Percentiles rank a stretch among this genome's conserved stretches.
Evolutionary conservation across 2,113 vertebrate genomes (phyloP).

Genomic region (Pelodiscus sinensis): DNA sequence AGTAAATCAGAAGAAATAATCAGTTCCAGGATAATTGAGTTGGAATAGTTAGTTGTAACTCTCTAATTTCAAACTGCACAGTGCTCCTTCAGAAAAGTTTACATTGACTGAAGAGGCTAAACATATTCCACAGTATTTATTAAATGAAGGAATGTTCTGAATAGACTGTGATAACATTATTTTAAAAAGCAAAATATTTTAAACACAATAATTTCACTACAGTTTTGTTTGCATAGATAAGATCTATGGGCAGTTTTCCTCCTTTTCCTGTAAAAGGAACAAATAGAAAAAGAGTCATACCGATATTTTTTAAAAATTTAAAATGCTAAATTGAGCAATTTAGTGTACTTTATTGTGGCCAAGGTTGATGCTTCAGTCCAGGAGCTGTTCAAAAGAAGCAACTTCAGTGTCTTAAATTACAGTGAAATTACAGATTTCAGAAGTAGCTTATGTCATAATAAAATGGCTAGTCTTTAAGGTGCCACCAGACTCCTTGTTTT

Average conservation of each 20-base stretch:
- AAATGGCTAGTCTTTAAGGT: too few species aligned
- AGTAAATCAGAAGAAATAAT: background rate
- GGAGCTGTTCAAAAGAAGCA: background rate
- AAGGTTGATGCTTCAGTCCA: background rate
- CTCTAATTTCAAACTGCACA: background rate
- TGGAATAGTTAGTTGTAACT: background rate
- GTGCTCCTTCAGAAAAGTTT: background rate
- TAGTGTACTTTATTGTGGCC: background rate
- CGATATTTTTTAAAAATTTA: background rate
- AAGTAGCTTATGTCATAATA: too few species aligned
- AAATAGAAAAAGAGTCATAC: background rate
- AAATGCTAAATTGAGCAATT: background rate
- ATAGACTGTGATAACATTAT: background rate
- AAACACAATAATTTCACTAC: background rate
- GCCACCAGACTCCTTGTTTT: too few species aligned
- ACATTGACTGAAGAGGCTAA: background rate
- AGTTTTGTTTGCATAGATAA: background rate
- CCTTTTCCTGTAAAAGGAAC: background rate
- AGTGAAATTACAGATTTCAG: background rate
- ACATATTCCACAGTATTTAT: background rate
- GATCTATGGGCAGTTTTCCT: accelerated
- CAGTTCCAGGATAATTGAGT: background rate
- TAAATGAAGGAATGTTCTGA: background rate
- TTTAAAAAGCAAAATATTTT: too few species aligned
- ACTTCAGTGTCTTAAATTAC: background rate